These are phyloP conservation scores for Pseudanteris insignis DNA, from an alignment of 2,888 invertebrate genomes.

Conservation along the genomic window DNA sequence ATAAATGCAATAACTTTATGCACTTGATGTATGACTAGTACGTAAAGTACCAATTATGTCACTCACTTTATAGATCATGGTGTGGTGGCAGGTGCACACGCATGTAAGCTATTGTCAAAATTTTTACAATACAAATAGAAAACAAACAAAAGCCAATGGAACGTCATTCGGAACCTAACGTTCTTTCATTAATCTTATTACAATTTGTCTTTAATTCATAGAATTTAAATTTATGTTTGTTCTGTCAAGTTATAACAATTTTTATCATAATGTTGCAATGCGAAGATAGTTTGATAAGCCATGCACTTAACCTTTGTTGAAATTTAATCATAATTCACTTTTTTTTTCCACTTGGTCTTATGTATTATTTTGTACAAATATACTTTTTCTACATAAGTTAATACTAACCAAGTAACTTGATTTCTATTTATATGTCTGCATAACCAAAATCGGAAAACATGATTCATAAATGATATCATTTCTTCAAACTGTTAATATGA, in stretches of 20 bases:
- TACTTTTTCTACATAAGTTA: no score
- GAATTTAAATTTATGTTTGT: no score
- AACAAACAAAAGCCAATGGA: conserved; percentile 36
- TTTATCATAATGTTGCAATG: no score
- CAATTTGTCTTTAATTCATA: conserved; percentile 13
- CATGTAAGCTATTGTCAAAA: conserved; percentile 49
- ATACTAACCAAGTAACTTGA: no score
- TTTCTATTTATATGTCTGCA: no score
- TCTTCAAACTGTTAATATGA: conserved; percentile 5
- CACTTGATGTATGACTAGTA: conserved; percentile 37
- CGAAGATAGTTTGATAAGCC: conserved; percentile 40
- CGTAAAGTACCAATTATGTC: conserved; percentile 42
- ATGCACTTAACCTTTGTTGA: conserved; percentile 41
- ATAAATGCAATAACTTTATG: conserved; percentile 35
- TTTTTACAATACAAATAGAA: conserved; percentile 17
- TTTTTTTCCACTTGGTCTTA: no score
- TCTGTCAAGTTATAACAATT: no score
- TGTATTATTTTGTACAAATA: no score
- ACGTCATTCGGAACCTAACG: conserved; percentile 36
- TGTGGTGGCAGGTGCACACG: conserved; percentile 66
- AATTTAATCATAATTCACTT: conserved; percentile 26
- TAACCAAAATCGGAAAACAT: no score
- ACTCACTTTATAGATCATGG: conserved; percentile 55
- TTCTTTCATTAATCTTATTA: conserved; percentile 26
- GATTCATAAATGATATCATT: no score